phyloP scores from a whole-genome alignment of 2,113 vertebrate species.

The Hylia prasina region DNA sequence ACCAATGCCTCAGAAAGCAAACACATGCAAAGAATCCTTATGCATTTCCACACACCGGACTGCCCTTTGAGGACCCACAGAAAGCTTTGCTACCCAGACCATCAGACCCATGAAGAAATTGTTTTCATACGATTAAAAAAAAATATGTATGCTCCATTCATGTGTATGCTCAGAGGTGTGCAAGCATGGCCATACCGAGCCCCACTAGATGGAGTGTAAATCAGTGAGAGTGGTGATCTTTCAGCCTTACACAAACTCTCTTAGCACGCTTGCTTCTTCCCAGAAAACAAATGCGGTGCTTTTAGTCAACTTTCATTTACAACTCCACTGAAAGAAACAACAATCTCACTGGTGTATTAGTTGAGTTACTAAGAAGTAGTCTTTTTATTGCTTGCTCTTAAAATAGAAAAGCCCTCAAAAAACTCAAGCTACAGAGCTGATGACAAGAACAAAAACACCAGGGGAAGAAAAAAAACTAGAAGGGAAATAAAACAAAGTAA shows the following conservation, averaged over 20 bases:
- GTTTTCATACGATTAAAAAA: neutral
- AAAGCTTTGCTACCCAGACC: accelerated
- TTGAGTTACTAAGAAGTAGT: neutral
- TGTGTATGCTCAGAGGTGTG: neutral
- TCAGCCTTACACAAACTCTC: neutral
- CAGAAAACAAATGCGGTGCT: neutral
- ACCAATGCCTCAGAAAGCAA: neutral
- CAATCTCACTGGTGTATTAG: neutral
- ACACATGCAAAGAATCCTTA: neutral
- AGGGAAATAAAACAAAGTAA: slow-evolving; percentile 7
- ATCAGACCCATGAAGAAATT: neutral
- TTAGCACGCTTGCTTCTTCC: neutral
- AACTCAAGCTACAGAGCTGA: neutral
- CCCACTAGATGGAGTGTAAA: neutral
- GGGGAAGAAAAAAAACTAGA: neutral
- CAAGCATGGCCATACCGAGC: neutral
- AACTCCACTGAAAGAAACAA: neutral
- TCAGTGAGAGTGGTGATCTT: neutral
- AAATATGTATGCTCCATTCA: accelerated
- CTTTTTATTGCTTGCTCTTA: neutral
- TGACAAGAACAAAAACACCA: neutral
- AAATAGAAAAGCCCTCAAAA: neutral
- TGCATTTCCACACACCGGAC: neutral
- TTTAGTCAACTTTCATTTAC: neutral
- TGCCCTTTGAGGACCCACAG: neutral